Evolutionary conservation across 2,888 invertebrate species (phyloP).

Genomic region (Mechanitis messenoides): DNA sequence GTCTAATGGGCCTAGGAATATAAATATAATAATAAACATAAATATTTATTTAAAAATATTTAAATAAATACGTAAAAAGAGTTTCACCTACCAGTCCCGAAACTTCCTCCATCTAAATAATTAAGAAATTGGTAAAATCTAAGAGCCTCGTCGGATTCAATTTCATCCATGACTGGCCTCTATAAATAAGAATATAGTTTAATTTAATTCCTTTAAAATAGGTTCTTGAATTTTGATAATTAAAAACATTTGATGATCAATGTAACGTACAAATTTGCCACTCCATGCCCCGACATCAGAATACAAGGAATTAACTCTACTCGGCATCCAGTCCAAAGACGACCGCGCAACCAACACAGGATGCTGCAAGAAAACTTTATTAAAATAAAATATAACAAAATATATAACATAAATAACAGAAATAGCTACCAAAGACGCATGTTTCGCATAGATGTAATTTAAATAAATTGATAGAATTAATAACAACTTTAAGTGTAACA

Average conservation of each 20-base stretch:
- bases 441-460: constrained; percentile 26
- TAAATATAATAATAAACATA: no score
- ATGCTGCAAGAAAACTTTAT: constrained; percentile 45
- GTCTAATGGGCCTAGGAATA: constrained; percentile 57
- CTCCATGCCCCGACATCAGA: constrained; percentile 73
- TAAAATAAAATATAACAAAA: neutral
- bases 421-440: constrained; percentile 31
- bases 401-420: neutral
- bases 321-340: constrained; percentile 70
- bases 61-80: constrained; percentile 1
- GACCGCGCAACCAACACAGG: constrained; percentile 66
- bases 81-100: constrained; percentile 58
- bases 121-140: constrained; percentile 70
- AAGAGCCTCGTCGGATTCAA: constrained; percentile 69
- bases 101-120: constrained; percentile 69
- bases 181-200: constrained; percentile 28
- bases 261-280: constrained; percentile 62
- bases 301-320: constrained; percentile 66
- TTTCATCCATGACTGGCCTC: constrained; percentile 73
- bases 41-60: neutral
- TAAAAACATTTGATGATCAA: no score
- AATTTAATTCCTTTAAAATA: neutral
- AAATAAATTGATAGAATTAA: constrained; percentile 1
- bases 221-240: no score
- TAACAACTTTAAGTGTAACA: neutral